A percentile compares a stretch with the other conserved stretches of the same genome.
Conservation (phyloP, 2,113 vertebrate species). For the Cottus gobio region DNA sequence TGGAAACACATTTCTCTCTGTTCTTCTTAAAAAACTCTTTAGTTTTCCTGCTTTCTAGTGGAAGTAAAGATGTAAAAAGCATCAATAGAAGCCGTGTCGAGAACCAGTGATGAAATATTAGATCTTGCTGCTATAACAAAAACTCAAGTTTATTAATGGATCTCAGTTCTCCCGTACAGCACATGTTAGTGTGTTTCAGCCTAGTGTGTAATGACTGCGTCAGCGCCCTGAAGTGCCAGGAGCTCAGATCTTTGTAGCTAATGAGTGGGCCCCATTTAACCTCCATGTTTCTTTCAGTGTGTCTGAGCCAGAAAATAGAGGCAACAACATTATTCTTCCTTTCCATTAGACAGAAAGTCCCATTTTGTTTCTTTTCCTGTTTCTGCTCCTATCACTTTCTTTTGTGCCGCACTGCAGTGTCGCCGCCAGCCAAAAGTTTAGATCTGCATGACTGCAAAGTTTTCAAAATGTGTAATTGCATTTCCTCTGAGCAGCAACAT, state of each 20-base stretch:
- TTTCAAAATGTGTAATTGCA: constrained; percentile 16
- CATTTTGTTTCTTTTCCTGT: constrained; percentile 21
- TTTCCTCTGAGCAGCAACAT: not conserved
- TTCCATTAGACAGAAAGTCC: too few species aligned
- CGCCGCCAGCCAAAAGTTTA: not conserved
- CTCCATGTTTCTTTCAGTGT: constrained; percentile 4
- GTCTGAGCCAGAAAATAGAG: constrained; percentile 10
- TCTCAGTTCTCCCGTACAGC: not conserved
- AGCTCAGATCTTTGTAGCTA: constrained; percentile 34
- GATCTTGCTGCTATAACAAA: not conserved
- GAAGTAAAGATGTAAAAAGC: not conserved
- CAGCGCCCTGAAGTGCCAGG: constrained; percentile 18
- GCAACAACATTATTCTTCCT: too few species aligned
- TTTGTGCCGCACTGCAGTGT: not conserved
- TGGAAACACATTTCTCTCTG: too few species aligned
- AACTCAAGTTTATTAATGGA: not conserved
- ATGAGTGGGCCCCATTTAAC: constrained; percentile 22
- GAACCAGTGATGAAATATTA: not conserved
- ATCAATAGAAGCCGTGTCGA: not conserved
- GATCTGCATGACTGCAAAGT: constrained; percentile 11
- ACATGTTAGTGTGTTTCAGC: constrained; percentile 12
- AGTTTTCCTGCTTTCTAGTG: not conserved
- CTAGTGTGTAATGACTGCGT: constrained; percentile 22
- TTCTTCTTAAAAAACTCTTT: not conserved
- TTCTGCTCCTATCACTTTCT: not conserved